Base-by-base conservation (phyloP, 2,888 invertebrate genomes). In the Microchrysa polita region DNA sequence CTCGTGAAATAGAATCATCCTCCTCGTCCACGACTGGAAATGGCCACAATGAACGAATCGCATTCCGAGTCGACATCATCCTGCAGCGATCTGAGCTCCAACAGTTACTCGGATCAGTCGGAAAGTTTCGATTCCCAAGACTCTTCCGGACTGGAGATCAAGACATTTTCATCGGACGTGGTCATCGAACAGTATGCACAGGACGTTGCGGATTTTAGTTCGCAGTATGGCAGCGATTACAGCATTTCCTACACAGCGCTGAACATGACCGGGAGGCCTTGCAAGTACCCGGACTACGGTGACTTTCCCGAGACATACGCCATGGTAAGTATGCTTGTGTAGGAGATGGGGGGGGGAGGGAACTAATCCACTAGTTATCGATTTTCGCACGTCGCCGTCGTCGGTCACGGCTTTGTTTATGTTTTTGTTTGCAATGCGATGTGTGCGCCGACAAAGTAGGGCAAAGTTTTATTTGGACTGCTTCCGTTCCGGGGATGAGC, bases 271-370 rank as follows among this genome's bases (percentile, higher is more conserved):
- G 95, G 96, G 9, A 91, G 92, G 79, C 93, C 93, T 12, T 91
- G 90, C 27, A 93, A 93, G 82, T 96, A 91, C 86, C 96, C 96
- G 0, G 90, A 90, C 77, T 96, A 96, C 83, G 96, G 96, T 18
- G 96, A 97, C 82, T 96, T 93, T 86, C 93, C 95, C 10, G 92
- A 95, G 83, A 92, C 95, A 14, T 96, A 93, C 86, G 93, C 94
- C 74, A 92, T 96, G 91, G 96, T 96, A 87, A 87, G 88, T 82
- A n/a, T n/a, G 52, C 5, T 16, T 16, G n/a, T n/a, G n/a, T n/a
- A n/a, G n/a, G n/a, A n/a, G n/a, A n/a, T n/a, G n/a, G n/a, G 14
- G 20, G 55, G 20, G 5, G 16, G 55, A 42, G 14, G 44, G 34
- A n/a, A 16, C 34, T 75, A 22, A 63, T 18, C 63, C 48, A n/a